Conservation (phyloP, 2,888 invertebrate species). For the Colletes collaris region DNA sequence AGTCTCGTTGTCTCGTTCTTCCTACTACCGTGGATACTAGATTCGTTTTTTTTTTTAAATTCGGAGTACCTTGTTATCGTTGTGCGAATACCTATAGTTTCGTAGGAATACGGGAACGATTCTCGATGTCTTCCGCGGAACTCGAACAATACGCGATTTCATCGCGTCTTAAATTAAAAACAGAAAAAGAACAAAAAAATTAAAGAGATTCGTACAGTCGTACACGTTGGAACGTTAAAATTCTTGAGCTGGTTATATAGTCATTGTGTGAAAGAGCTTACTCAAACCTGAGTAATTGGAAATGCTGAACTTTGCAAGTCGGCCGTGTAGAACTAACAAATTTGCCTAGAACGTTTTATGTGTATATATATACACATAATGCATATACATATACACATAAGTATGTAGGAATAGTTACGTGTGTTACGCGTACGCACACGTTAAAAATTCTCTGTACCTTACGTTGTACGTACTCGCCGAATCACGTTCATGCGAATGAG, state of each 20-base stretch:
- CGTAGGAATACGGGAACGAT: conserved; percentile 29
- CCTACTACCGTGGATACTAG: conserved; percentile 20
- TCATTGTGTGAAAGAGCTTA: conserved; percentile 32
- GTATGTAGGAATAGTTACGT: conserved; percentile 45
- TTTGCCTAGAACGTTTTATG: conserved; percentile 38
- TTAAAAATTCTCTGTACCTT: conserved; percentile 48
- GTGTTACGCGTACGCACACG: conserved; percentile 40
- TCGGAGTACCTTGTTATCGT: conserved; percentile 34
- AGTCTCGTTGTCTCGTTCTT: conserved; percentile 1
- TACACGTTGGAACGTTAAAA: conserved; percentile 40
- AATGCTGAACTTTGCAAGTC: conserved; percentile 48
- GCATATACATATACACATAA: conserved; percentile 17
- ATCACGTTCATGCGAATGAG: conserved; percentile 21
- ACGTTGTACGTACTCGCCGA: conserved; percentile 25
- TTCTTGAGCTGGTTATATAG: conserved; percentile 16
- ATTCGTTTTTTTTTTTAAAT: background rate
- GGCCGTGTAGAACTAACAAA: conserved; percentile 37
- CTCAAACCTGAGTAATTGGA: conserved; percentile 23
- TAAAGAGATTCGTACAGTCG: conserved; percentile 28
- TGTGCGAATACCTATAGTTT: conserved; percentile 44
- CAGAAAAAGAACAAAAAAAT: conserved; percentile 14
- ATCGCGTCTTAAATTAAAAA: conserved; percentile 30
- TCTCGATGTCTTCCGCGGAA: conserved; percentile 7
- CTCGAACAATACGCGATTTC: conserved; percentile 28
- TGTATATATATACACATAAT: conserved; percentile 21